Percentiles rank a stretch among this genome's conserved stretches.
These are phyloP conservation scores for Syndactyla subalaris DNA, from an alignment of 2,797 vertebrate genomes.

Conservation along the genomic window DNA sequence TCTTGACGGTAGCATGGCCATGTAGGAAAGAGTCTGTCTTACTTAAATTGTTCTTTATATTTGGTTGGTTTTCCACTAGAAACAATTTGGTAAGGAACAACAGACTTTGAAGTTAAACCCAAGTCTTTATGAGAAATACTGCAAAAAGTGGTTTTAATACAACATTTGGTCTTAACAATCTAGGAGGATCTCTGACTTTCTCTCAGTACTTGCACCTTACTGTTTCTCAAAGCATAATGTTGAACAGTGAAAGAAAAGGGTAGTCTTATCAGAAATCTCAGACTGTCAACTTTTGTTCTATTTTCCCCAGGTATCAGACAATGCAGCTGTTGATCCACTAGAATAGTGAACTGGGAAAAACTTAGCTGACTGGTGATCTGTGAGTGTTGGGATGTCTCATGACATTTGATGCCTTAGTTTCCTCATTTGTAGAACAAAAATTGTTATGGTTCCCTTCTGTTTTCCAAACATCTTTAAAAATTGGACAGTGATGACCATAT, in stretches of 20 bases:
- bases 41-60: neutral
- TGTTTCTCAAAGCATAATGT: neutral
- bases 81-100: neutral
- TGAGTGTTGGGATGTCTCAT: neutral
- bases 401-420: neutral
- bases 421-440: neutral
- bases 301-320: neutral
- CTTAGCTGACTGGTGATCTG: neutral
- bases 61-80: neutral
- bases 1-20: neutral
- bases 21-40: neutral
- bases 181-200: neutral
- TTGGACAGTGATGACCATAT: neutral
- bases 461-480: neutral
- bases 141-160: neutral
- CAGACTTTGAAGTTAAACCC: neutral
- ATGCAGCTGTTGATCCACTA: neutral
- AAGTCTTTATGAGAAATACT: neutral
- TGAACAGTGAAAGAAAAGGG: neutral
- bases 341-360: neutral
- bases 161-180: neutral
- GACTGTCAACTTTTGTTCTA: neutral
- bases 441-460: neutral
- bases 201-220: neutral
- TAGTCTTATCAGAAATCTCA: neutral